Base-by-base conservation (phyloP, 1,140 invertebrate genomes). In the Nymphalis io region DNA sequence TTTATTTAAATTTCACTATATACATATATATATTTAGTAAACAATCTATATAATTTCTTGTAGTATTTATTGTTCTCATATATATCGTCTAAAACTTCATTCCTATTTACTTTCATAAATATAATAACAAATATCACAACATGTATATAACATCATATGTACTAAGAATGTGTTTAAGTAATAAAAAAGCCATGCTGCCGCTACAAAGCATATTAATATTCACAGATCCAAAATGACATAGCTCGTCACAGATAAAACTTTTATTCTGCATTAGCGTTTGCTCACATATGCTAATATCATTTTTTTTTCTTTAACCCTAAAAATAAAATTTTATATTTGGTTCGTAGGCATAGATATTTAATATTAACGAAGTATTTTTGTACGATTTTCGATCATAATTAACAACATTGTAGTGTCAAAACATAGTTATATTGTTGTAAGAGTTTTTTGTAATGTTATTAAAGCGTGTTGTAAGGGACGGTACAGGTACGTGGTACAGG, bases 331-430 rank as follows among this genome's bases (percentile, higher is more conserved):
- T 33, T 33, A 33, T 33, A 33, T 18, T 51, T 8, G 6, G 1
- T 51, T 51, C 12, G 20, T 55, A 55, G 20, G 15, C 11, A 1
- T 55, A 55, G 21, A 55, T 4, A 20, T 16, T 59, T 39, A 39
- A 59, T 63, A 53, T 51, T 60, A 42, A 78, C 80, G 81, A 75
- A 80, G 74, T 85, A 85, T 85, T 85, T 84, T 85, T 85, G 78
- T 85, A 85, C 80, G 77, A 70, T 74, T 80, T 83, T 85, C 78
- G 59, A 44, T 63, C 61, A 20, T 70, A 57, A 60, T 61, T 68
- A 62, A 51, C 33, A 46, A n/a, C 42, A 60, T 64, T 21, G 72
- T 74, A 70, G 73, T 75, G 66, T 61, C 46, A 68, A 51, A 60
- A 62, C 33, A 62, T 44, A 48, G 60, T 51, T 62, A 62, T 51